Base-by-base conservation (phyloP, 1,140 invertebrate species). In the Sinonovacula constricta region DNA sequence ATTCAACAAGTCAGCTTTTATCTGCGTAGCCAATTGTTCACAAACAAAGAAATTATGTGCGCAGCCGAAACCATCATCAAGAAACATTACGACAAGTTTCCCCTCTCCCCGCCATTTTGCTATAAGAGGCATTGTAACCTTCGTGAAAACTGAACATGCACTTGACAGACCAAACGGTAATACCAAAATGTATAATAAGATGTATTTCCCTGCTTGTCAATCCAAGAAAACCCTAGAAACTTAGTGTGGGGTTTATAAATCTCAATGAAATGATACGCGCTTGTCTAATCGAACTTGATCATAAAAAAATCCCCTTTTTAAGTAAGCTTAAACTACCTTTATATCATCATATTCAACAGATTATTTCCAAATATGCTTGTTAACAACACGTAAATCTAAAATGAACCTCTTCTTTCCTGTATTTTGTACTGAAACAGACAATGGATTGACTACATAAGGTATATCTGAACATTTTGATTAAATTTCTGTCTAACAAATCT, bases 181-280 rank as follows among this genome's bases (percentile, higher is more conserved):
- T 28, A 75, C 60, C 22, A 63, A 15, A 75, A 75, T 56, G 63
- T 63, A 33, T 24, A 75, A 54, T 53, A 65, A 18, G 10, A 10
- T 10, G 18, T 30, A 1, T 62, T 62, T 2, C 36, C 39, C 15
- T 49, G 10, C 28, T 31, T 5, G 14, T 36, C 68, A 33, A 18
- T 56, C 63, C n/a, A n/a, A n/a, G n/a, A n/a, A n/a, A n/a, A n/a
- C n/a, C n/a, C n/a, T n/a, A n/a, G n/a, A n/a, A n/a, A n/a, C n/a
- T n/a, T n/a, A n/a, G n/a, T n/a, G n/a, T n/a, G n/a, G n/a, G n/a
- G 69, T n/a, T 60, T n/a, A 63, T 34, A 72, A 31, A 79, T 79
- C 2, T 71, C 67, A 1, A 79, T 28, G 54, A 62, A 67, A 69
- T 81, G 80, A 56, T 72, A 71, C 0, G 80, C 72, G 10, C 72